phyloP scores from a whole-genome alignment of 1,140 invertebrate species.

The Proctacanthus coquilletti region DNA sequence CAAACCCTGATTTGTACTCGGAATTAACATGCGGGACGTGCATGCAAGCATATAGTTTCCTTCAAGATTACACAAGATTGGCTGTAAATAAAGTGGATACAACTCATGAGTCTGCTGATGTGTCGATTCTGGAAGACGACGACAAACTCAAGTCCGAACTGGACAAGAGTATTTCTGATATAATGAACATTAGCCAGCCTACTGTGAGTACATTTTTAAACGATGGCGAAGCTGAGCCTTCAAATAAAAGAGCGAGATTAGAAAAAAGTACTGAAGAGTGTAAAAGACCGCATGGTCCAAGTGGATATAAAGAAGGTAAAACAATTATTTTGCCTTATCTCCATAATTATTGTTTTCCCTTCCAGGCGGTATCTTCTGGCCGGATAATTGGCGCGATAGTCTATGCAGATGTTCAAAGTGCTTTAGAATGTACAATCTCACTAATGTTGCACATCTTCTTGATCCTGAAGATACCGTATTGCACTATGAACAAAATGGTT shows the following conservation, averaged over 20 bases:
- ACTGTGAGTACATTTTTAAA: neutral
- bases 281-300: no score
- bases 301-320: neutral
- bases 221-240: neutral
- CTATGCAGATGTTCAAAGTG: conserved; percentile 55
- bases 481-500: conserved; percentile 70
- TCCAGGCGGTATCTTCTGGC: conserved; percentile 53
- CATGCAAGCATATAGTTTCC: conserved; percentile 57
- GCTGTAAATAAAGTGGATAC: conserved; percentile 11
- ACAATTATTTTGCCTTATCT: no score
- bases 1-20: conserved; percentile 44
- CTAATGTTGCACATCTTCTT: conserved; percentile 53
- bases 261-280: no score
- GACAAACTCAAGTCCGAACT: conserved; percentile 10
- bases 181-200: conserved; percentile 9
- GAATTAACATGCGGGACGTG: conserved; percentile 67
- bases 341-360: no score
- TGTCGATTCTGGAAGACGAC: conserved; percentile 4
- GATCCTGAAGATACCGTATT: conserved; percentile 74
- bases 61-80: conserved; percentile 50
- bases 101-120: conserved; percentile 6
- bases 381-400: conserved; percentile 52
- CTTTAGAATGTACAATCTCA: conserved; percentile 47
- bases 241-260: no score
- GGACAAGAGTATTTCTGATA: conserved; percentile 11